Conservation (phyloP, 1,140 invertebrate genomes). For the Geopemphigus sp. region DNA sequence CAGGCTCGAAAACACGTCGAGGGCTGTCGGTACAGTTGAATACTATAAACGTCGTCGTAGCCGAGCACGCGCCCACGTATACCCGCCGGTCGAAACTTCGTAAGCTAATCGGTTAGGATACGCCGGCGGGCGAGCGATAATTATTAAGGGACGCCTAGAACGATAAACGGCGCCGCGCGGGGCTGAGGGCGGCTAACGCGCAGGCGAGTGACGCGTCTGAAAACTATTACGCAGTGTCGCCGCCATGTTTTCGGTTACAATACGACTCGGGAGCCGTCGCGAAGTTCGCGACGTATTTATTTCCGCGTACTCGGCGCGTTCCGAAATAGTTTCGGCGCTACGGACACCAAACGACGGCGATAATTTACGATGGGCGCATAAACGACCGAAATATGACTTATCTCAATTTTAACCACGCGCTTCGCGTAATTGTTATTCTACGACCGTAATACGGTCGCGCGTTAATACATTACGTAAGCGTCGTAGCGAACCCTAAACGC, state of each 20-base stretch:
- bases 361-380: not conserved
- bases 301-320: not conserved
- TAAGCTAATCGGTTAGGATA: not conserved
- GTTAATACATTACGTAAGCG: too few species aligned
- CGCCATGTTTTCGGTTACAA: slow-evolving; percentile 9
- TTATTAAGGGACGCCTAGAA: not conserved
- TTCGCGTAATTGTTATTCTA: not conserved
- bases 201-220: not conserved
- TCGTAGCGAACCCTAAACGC: too few species aligned
- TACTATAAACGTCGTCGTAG: too few species aligned
- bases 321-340: not conserved
- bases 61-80: too few species aligned
- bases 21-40: too few species aligned
- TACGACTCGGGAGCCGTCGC: not conserved
- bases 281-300: slow-evolving; percentile 17
- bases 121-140: not conserved
- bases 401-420: not conserved
- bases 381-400: not conserved
- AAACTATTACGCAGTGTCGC: slow-evolving; percentile 20
- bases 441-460: too few species aligned
- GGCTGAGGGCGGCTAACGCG: too few species aligned
- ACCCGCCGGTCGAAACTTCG: not conserved
- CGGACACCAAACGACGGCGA: not conserved
- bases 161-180: not conserved
- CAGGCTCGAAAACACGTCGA: too few species aligned